These are phyloP conservation scores for Pionites leucogaster DNA, from an alignment of 2,113 vertebrate species.

Conservation along the genomic window DNA sequence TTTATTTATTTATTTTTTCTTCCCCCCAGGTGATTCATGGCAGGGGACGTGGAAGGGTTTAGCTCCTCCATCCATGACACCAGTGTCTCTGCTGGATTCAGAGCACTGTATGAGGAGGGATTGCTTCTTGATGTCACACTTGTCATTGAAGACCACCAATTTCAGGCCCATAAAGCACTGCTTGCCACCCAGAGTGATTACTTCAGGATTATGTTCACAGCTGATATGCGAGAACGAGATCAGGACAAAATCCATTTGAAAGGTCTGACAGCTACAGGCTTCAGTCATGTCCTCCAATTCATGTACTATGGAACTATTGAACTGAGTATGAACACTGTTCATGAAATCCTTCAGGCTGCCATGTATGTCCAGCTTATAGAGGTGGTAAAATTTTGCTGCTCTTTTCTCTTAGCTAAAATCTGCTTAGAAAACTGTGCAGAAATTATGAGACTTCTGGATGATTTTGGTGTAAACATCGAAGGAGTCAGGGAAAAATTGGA, in stretches of 20 bases:
- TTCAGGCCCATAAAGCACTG: constrained; percentile 99
- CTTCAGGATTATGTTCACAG: constrained; percentile 99
- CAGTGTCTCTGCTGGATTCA: constrained; percentile 97
- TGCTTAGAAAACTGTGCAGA: constrained; percentile 99
- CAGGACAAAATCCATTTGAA: constrained; percentile 99
- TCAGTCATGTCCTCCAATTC: constrained; percentile 96
- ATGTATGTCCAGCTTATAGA: constrained; percentile 99
- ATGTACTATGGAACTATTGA: constrained; percentile 99
- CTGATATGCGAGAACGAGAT: constrained; percentile 98
- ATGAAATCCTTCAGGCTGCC: constrained; percentile 98
- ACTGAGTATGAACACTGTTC: constrained; percentile 97
- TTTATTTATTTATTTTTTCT: constrained; percentile 65
- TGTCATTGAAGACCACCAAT: constrained; percentile 97
- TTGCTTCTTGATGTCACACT: constrained; percentile 97
- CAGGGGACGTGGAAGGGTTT: constrained; percentile 99
- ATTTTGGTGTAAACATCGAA: constrained; percentile 97
- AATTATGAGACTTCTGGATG: constrained; percentile 98
- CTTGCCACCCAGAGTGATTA: constrained; percentile 99
- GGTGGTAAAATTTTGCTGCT: constrained; percentile 99
- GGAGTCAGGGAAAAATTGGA: constrained; percentile 97
- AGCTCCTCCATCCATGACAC: constrained; percentile 97
- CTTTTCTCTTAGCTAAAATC: constrained; percentile 97
- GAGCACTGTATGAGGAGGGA: constrained; percentile 97
- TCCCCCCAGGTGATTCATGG: constrained; percentile 86
- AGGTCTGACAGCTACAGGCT: constrained; percentile 96